A percentile compares a stretch with the other conserved stretches of the same genome.
Evolutionary conservation across 2,797 vertebrate species (phyloP).

Genomic region (Tarsius wallacei): DNA sequence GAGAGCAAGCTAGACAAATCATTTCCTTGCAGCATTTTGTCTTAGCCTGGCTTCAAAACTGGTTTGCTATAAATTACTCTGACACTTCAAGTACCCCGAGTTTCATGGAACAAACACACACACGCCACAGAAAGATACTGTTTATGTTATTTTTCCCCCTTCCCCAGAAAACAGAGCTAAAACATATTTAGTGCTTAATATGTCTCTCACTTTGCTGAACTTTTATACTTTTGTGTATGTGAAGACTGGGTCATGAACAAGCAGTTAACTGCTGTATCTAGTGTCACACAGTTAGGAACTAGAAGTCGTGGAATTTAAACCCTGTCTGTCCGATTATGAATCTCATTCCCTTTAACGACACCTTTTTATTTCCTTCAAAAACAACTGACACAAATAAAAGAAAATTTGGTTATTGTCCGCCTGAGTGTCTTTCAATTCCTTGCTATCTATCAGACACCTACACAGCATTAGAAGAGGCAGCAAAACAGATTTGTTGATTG

Average conservation of each 20-base stretch:
- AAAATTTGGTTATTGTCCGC: not conserved
- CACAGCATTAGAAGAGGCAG: not conserved
- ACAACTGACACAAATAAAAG: not conserved
- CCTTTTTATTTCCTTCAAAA: not conserved
- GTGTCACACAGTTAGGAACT: not conserved
- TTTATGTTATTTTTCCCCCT: not conserved
- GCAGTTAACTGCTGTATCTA: not conserved
- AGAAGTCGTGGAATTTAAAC: not conserved
- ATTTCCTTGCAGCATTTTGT: not conserved
- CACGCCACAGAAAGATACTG: not conserved
- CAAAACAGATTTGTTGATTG: not conserved
- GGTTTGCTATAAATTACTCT: not conserved
- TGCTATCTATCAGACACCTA: not conserved
- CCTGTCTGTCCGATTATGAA: not conserved
- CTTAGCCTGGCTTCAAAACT: not conserved
- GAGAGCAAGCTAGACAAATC: not conserved
- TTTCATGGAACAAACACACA: not conserved
- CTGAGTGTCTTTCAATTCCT: not conserved
- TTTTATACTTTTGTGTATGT: not conserved
- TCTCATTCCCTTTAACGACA: not conserved
- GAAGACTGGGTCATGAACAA: not conserved
- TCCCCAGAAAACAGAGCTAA: not conserved
- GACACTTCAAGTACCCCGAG: not conserved
- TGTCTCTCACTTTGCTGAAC: not conserved
- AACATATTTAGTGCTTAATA: not conserved